phyloP scores from a whole-genome alignment of 2,888 invertebrate genomes.

The Dryococelus australis region DNA sequence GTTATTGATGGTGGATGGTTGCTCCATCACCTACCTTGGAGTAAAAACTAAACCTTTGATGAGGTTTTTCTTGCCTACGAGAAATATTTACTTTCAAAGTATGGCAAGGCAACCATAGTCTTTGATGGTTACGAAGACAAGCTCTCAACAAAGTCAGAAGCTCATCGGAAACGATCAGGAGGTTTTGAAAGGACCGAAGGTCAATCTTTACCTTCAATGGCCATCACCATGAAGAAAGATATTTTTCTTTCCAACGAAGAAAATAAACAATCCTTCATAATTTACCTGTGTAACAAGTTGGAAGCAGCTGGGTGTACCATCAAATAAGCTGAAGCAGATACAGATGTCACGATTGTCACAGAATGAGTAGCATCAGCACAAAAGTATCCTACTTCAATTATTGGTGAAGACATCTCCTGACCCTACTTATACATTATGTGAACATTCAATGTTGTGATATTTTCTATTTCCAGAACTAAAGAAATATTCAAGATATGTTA shows the following conservation, averaged over 20 bases:
- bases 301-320: too few species aligned
- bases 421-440: background rate
- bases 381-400: too few species aligned
- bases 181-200: constrained; percentile 12
- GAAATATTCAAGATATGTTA: background rate
- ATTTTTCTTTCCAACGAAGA: background rate
- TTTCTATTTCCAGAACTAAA: background rate
- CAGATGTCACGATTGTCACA: too few species aligned
- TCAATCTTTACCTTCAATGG: background rate
- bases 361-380: too few species aligned
- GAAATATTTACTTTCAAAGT: too few species aligned
- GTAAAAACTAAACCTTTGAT: too few species aligned
- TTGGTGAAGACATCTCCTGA: background rate
- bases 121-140: too few species aligned
- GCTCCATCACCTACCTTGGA: too few species aligned
- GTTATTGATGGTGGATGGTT: constrained; percentile 24
- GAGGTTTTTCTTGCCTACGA: too few species aligned
- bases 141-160: background rate
- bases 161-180: background rate
- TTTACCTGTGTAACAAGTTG: too few species aligned
- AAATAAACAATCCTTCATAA: constrained; percentile 22
- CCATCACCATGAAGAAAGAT: background rate
- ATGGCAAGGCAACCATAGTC: too few species aligned
- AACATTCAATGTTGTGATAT: background rate
- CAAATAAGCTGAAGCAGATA: too few species aligned